phyloP scores from a whole-genome alignment of 2,113 vertebrate species.

The Tupaia tana region DNA sequence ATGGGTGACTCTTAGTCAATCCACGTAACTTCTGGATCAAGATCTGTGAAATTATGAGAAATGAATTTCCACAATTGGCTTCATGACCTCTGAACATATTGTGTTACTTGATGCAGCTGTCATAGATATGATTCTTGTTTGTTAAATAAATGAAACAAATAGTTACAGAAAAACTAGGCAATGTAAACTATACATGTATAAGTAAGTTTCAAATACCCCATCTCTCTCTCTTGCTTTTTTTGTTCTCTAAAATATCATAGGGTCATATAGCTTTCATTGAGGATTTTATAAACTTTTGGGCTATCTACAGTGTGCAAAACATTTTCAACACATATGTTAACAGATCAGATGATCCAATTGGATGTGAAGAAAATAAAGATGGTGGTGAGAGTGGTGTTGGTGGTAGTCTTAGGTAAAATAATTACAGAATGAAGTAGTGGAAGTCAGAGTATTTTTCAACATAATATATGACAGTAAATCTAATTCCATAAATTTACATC shows the following conservation, averaged over 20 bases:
- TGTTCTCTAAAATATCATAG: conserved; percentile 7
- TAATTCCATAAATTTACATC: background rate
- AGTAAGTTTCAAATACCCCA: conserved; percentile 40
- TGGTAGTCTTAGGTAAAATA: background rate
- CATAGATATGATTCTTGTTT: conserved; percentile 69
- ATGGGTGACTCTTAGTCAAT: background rate
- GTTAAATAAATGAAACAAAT: conserved; percentile 76
- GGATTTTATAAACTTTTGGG: conserved; percentile 39
- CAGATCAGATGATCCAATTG: background rate
- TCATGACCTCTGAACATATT: background rate
- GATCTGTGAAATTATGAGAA: conserved; percentile 1
- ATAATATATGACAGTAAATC: background rate
- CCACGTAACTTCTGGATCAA: background rate
- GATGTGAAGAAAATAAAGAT: background rate
- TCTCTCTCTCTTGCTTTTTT: conserved; percentile 32
- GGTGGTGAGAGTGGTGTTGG: background rate
- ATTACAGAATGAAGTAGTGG: background rate
- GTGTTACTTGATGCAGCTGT: conserved; percentile 27
- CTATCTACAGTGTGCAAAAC: background rate
- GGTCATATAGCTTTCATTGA: background rate
- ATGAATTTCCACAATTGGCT: conserved; percentile 18
- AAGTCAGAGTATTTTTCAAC: conserved; percentile 20
- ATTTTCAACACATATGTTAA: background rate
- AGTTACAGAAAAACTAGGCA: conserved; percentile 58
- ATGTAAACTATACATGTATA: conserved; percentile 66